phyloP scores from a whole-genome alignment of 2,797 vertebrate species.

The Hozukius guyotensis region DNA sequence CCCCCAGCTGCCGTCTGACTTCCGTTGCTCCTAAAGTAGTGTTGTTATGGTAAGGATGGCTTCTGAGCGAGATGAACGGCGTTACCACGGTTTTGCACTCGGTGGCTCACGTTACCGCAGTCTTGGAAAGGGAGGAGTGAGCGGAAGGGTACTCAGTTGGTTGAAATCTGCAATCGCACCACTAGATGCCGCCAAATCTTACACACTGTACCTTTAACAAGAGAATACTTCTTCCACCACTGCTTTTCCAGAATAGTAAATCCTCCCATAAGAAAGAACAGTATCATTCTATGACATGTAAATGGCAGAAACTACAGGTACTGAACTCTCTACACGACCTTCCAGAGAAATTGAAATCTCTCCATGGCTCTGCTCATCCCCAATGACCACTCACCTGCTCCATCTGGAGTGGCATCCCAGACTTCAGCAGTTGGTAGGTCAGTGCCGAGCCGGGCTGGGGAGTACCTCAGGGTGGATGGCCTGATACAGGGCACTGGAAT shows the following conservation, averaged over 20 bases:
- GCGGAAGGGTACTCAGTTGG: background rate
- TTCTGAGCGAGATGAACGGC: no score
- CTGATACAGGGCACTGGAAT: slow-evolving; percentile 70
- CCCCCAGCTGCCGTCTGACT: no score
- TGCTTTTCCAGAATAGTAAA: background rate
- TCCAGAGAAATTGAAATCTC: background rate
- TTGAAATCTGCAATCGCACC: no score
- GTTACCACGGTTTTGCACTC: no score
- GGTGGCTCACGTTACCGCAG: background rate
- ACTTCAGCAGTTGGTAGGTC: slow-evolving; percentile 72
- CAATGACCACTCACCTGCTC: slow-evolving; percentile 63
- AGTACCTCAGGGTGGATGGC: slow-evolving; percentile 81
- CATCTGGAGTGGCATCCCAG: slow-evolving; percentile 76
- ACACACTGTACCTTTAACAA: background rate
- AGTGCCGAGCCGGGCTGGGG: slow-evolving; percentile 61
- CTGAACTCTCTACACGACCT: background rate
- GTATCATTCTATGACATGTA: background rate
- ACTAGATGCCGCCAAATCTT: background rate
- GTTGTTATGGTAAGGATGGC: no score
- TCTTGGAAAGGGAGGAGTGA: background rate
- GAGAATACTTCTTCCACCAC: background rate
- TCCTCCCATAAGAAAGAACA: background rate
- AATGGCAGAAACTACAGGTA: background rate
- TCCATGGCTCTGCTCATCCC: background rate
- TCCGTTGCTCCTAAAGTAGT: no score